phyloP scores from a whole-genome alignment of 2,113 vertebrate species.

The Sebastes schlegelii region DNA sequence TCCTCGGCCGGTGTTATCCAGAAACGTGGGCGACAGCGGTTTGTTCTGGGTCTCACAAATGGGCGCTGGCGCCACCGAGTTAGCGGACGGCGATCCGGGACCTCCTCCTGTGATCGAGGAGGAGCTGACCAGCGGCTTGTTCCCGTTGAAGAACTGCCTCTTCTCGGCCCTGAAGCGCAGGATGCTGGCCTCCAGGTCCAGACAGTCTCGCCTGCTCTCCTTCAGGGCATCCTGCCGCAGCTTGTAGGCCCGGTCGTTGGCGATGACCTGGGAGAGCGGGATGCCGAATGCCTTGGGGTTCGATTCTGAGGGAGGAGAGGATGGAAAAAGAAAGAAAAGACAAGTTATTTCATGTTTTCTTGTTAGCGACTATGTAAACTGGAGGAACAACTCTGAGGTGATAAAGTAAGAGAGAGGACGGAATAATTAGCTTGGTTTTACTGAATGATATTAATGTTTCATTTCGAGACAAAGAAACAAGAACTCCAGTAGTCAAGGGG shows the following conservation, averaged over 20 bases:
- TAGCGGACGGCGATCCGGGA: slow-evolving; percentile 29
- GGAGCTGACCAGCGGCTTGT: slow-evolving; percentile 45
- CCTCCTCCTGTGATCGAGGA: slow-evolving; percentile 37
- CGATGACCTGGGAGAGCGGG: slow-evolving; percentile 86
- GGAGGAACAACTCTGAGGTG: neutral
- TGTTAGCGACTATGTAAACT: neutral
- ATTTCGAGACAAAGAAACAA: neutral
- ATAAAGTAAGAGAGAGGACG: neutral
- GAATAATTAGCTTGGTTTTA: neutral
- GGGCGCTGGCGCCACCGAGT: slow-evolving; percentile 62
- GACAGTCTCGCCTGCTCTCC: slow-evolving; percentile 86
- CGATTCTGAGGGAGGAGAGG: slow-evolving; percentile 74
- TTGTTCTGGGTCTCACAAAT: slow-evolving; percentile 66
- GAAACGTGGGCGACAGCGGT: slow-evolving; percentile 70
- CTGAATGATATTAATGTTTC: neutral
- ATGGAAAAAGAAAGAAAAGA: neutral
- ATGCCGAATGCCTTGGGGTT: slow-evolving; percentile 87
- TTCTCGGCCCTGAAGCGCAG: slow-evolving; percentile 86
- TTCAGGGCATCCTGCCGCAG: slow-evolving; percentile 85
- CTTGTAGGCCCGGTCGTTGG: slow-evolving; percentile 83
- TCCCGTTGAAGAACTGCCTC: slow-evolving; percentile 75
- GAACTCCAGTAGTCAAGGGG: too few species aligned
- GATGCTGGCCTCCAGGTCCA: slow-evolving; percentile 88
- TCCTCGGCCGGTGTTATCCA: slow-evolving; percentile 75
- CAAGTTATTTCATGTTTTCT: neutral